A percentile compares a stretch with the other conserved stretches of the same genome.
Conservation (phyloP, 2,113 vertebrate genomes). For the Vulpes ferrilata region DNA sequence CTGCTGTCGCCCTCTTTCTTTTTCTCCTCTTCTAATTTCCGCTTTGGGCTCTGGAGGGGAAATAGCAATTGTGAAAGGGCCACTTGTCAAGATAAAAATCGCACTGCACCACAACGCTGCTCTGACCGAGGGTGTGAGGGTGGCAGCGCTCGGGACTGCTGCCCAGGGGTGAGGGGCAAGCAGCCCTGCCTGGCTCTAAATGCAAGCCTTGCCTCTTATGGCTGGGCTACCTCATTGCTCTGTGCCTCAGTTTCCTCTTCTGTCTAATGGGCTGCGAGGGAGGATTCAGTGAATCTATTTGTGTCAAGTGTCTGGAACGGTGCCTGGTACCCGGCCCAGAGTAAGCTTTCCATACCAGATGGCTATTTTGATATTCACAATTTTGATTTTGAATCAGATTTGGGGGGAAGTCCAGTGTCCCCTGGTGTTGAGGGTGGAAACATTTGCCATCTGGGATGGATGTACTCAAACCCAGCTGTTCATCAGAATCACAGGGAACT, state of each 20-base stretch:
- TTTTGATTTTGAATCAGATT: too few relatives aligned
- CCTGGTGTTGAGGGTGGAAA: background rate
- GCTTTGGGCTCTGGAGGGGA: slow-evolving; percentile 32
- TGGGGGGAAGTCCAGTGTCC: background rate
- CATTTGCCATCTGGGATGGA: background rate
- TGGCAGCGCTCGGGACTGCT: background rate
- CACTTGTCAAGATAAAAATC: slow-evolving; percentile 77
- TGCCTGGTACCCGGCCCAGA: background rate
- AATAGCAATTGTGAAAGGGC: slow-evolving; percentile 43
- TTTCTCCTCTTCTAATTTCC: slow-evolving; percentile 55
- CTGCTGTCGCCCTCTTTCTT: background rate
- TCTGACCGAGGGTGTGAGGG: background rate
- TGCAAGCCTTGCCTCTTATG: background rate
- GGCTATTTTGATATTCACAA: background rate
- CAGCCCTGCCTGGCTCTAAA: background rate
- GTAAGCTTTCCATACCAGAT: accelerated
- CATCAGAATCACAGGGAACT: background rate
- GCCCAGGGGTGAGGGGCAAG: background rate
- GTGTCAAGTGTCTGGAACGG: accelerated
- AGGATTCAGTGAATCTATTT: background rate
- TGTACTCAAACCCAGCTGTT: background rate
- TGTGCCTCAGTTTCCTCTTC: slow-evolving; percentile 8
- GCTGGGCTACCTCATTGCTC: background rate
- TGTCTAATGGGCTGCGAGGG: background rate
- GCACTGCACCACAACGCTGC: background rate